Conservation (phyloP, 2,888 invertebrate species). For the Capitulum mitella region DNA sequence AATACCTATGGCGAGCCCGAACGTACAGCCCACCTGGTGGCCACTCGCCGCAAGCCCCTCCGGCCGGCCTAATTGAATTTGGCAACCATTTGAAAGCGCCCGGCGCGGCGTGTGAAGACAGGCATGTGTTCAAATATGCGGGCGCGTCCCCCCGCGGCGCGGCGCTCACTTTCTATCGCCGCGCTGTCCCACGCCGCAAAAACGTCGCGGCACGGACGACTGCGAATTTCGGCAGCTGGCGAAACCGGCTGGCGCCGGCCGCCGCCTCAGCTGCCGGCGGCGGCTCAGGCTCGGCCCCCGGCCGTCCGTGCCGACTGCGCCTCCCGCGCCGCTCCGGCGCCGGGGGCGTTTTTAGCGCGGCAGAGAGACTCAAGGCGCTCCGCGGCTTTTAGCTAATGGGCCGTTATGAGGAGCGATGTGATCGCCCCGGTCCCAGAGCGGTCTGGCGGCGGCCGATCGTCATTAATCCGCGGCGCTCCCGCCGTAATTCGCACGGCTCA, state of each 20-base stretch:
- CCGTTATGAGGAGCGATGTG: neutral
- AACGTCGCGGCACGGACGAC: neutral
- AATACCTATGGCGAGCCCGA: too few species aligned
- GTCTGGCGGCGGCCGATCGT: too few species aligned
- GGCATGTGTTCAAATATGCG: conserved; percentile 14
- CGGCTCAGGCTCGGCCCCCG: too few species aligned
- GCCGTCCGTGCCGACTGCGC: neutral
- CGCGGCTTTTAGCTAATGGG: conserved; percentile 6
- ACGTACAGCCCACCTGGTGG: too few species aligned
- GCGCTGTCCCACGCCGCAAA: neutral
- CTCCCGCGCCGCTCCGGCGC: neutral
- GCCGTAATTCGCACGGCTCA: neutral
- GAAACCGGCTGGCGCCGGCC: neutral
- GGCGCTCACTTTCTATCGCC: neutral
- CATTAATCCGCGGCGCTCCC: neutral
- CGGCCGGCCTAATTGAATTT: neutral
- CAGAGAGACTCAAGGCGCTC: neutral
- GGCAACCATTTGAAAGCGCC: neutral
- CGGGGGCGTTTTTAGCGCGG: neutral
- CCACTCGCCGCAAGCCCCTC: too few species aligned
- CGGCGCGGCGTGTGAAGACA: neutral
- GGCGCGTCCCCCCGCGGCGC: neutral
- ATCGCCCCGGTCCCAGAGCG: neutral
- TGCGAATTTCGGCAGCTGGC: neutral
- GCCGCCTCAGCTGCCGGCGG: too few species aligned